Base-by-base conservation (phyloP, 2,888 invertebrate genomes). In the Onchidella celtica region DNA sequence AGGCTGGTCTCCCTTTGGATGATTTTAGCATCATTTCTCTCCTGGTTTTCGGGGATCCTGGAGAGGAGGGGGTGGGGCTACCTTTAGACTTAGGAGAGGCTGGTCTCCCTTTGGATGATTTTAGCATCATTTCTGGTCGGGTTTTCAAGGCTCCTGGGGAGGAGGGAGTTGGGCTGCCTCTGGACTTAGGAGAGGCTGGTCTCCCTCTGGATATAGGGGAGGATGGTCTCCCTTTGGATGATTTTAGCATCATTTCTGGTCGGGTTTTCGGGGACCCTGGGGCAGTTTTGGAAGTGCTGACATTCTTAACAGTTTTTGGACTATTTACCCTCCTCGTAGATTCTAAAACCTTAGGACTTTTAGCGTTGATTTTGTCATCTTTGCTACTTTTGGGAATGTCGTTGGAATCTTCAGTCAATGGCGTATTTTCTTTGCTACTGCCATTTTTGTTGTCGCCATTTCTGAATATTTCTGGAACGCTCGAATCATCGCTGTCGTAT, bases 401-500 rank as follows among this genome's bases (percentile, higher is more conserved):
- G 6, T 47, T 47, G 47, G 47, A 11, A 17, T 47, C 47, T 11
- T 6, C 17, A 47, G 47, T 6, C 47, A 47, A 47, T 47, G 24
- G 14, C 17, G 11, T 3, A 17, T 32, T 55, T 29, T 47, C 65
- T 38, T 9, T 40, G 75, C 17, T 24, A 34, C 29, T 0, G 75
- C 17, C 34, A 34, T 17, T 0, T 24, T 32, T 0, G 57, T 47
- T 55, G 38, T 57, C 68, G 32, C 27, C 32, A 27, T 32, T 24
- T n/a, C 69, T 29, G 4, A 36, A 29, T 36, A 36, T 57, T 2
- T 21, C 14, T 34, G 9, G 34, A 32, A 24, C 17, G 3, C 40
- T 47, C 6, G 55, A 70, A 36, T 78, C 83, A 38, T 80, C 82
- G 32, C 36, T 40, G 63, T 84, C 83, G 6, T 21, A 21, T 38